Evolutionary conservation across 2,888 invertebrate species (phyloP).

Genomic region (Lomographa bimaculata): DNA sequence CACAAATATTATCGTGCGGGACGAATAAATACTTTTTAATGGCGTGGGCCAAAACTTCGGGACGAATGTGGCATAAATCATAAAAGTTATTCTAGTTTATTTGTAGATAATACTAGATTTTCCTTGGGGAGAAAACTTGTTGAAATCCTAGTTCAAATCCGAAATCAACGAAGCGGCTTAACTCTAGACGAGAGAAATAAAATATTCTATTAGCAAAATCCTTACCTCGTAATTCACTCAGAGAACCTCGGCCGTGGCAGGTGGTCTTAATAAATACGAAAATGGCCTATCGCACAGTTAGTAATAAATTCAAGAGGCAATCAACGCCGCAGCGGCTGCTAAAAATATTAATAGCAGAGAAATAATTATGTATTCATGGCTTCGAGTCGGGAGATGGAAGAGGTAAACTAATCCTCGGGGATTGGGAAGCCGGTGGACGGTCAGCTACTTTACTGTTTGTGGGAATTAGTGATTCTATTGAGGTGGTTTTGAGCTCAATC

Average conservation of each 20-base stretch:
- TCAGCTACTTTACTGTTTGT: conserved; percentile 36
- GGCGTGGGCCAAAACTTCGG: too few species aligned
- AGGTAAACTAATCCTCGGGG: conserved; percentile 57
- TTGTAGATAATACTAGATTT: too few species aligned
- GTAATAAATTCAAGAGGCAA: conserved; percentile 84
- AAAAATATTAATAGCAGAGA: conserved; percentile 82
- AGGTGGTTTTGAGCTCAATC: conserved; percentile 8
- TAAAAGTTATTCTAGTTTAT: too few species aligned
- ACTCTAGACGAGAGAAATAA: conserved; percentile 67
- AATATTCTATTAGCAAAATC: conserved; percentile 81
- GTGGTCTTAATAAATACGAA: conserved; percentile 83
- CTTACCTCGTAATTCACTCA: conserved; percentile 74
- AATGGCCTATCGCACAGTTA: conserved; percentile 76
- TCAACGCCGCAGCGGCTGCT: conserved; percentile 78
- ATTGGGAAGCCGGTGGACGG: conserved; percentile 41
- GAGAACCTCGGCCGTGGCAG: conserved; percentile 68
- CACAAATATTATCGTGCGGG: too few species aligned
- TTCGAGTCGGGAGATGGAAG: conserved; percentile 47
- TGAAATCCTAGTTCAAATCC: too few species aligned
- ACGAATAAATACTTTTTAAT: too few species aligned
- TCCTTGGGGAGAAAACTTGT: too few species aligned
- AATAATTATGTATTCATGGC: conserved; percentile 82
- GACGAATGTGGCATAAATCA: too few species aligned
- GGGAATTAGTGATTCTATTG: conserved; percentile 31
- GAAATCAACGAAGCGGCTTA: conserved; percentile 61